Base-by-base conservation (phyloP, 1,140 invertebrate species). In the Diorhabda elongata region DNA sequence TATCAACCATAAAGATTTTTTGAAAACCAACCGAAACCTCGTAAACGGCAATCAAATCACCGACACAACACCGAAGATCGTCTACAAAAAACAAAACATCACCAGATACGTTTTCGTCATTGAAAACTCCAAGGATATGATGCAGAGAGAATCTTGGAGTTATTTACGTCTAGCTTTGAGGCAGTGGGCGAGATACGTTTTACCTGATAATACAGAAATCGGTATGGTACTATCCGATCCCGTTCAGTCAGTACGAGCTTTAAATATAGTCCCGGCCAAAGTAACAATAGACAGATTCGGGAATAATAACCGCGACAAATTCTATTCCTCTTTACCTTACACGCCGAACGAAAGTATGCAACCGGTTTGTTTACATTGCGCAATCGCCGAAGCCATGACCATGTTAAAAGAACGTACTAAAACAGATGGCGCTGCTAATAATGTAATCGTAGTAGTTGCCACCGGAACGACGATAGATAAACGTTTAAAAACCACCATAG, bases 1-100 rank as follows among this genome's bases (percentile, higher is more conserved):
- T 67, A 75, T 82, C 11, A 80, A 81, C 67, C 87, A 90, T 78
- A 44, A 74, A 3, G 89, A 91, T 74, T 90, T 90, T 8, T n/a
- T 47, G 1, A 73, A 66, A 4, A 64, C 66, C 8, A 65, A 61
- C 0, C 73, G 61, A n/a, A 73, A 75, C 44, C 69, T 67, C 47
- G 68, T 73, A 11, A 71, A 73, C 67, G 68, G 68, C 45, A 69
- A 76, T 58, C 73, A 80, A 64, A 77, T 81, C 43, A 75, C 74
- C 47, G 77, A 80, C 58, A 80, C 77, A 6, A 73, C 73, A 0
- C 83, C 84, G 4, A 77, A 75, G 4, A 82, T 86, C 44, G 75
- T 77, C 3, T 86, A 83, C 75, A 84, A 83, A 68, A 79, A 78
- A 69, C 82, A 83, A 62, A 81, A 76, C 42, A 75, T 83, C 5